These are phyloP conservation scores for Agriopis leucophaearia DNA, from an alignment of 2,888 invertebrate genomes.

Conservation along the genomic window DNA sequence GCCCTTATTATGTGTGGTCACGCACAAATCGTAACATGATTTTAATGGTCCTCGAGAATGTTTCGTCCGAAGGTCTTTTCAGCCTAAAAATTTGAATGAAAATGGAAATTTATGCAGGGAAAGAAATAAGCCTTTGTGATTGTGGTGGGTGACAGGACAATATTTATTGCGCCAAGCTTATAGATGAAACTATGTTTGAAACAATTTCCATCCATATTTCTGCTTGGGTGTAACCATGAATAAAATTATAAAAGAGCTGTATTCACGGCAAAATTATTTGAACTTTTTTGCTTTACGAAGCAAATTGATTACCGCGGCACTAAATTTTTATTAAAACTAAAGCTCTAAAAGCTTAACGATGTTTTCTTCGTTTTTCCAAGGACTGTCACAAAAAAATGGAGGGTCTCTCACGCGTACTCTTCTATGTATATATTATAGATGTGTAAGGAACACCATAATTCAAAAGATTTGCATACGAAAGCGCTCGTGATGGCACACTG, in stretches of 20 bases:
- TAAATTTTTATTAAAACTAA: constrained; percentile 1
- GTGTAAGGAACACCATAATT: constrained; percentile 7
- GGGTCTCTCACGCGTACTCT: background rate
- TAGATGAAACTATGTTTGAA: background rate
- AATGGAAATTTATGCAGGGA: constrained; percentile 28
- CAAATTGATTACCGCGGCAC: background rate
- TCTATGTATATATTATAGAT: too few species aligned
- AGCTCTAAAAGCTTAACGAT: constrained; percentile 7
- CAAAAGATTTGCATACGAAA: constrained; percentile 25
- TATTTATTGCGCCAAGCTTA: background rate
- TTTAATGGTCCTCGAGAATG: constrained; percentile 31
- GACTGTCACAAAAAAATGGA: background rate
- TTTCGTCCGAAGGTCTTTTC: constrained; percentile 17
- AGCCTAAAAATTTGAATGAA: constrained; percentile 12
- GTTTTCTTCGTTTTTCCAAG: constrained; percentile 5
- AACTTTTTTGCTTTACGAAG: background rate
- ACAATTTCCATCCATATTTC: background rate
- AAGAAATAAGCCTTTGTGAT: constrained; percentile 5
- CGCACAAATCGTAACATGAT: constrained; percentile 41
- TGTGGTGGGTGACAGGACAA: background rate
- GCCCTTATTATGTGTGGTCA: constrained; percentile 46
- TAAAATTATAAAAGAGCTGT: too few species aligned
- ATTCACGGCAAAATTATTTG: background rate
- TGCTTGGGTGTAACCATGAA: too few species aligned
- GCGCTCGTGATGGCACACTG: constrained; percentile 5